Evolutionary conservation across 2,888 invertebrate species (phyloP), one percentile per base, ranked within the genome.

Genomic region (Argyresthia albistria): DNA sequence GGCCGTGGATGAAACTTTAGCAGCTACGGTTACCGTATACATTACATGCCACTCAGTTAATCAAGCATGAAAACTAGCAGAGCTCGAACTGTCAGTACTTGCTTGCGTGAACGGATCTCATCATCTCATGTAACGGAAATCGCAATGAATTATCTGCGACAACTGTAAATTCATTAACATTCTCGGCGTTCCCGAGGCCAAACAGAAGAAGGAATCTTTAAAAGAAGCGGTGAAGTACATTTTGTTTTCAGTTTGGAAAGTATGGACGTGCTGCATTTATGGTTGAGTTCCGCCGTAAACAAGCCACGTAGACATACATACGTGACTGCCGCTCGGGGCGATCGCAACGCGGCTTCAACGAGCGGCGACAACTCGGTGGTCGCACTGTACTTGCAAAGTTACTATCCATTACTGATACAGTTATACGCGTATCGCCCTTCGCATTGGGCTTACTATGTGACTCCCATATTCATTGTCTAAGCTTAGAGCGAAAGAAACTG

Each of bases 371-470:
- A 25, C 25, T 25, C 25, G 25, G 25, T 25, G 25, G 25, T 25
- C 25, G 25, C 25, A 25, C 25, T 25, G 25, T 25, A 25, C 6
- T 25, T 25, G 25, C 25, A 25, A 25, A 25, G 46, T 37, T 37
- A 14, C 37, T 15, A 74, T 70, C 69, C 76, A 78, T 78, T 75
- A 74, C 76, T 73, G 73, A 69, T 77, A 84, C 82, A 76, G 84
- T 82, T 81, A 81, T 70, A 69, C 69, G 76, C 72, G 74, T 71
- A 73, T 69, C 71, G 70, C 65, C 63, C 63, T 63, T 61, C 66
- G 60, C 69, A 59, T 70, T 75, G 66, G 76, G 80, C 56, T 56
- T 59, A 63, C 66, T 62, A 80, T 76, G 76, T 69, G 74, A 50
- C 63, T 71, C 77, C 65, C 76, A 83, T 83, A 83, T 82, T 80